phyloP scores from a whole-genome alignment of 2,888 invertebrate genomes.

The Sicus ferrugineus region DNA sequence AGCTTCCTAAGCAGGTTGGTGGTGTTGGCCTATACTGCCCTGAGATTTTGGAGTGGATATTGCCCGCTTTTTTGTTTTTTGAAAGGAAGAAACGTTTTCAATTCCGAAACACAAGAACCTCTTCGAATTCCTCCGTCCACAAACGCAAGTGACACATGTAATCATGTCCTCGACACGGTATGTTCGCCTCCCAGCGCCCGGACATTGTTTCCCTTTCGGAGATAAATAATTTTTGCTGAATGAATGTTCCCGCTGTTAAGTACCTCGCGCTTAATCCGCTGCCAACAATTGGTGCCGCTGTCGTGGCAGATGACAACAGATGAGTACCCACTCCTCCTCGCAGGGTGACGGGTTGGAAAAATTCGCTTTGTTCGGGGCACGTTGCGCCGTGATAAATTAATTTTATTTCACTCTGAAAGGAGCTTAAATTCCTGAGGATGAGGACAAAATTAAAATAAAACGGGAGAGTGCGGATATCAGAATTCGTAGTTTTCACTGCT shows the following conservation, averaged over 20 bases:
- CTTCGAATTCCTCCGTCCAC: too few relatives aligned
- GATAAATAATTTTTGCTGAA: slow-evolving; percentile 1
- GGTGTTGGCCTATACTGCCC: too few relatives aligned
- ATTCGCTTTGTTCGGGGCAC: slow-evolving; percentile 20
- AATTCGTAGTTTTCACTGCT: too few relatives aligned
- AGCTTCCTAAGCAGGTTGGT: too few relatives aligned
- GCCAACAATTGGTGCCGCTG: slow-evolving; percentile 13
- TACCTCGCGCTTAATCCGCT: slow-evolving; percentile 23
- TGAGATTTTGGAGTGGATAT: too few relatives aligned
- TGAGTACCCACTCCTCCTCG: not conserved
- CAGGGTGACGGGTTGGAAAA: not conserved
- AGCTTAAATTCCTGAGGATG: slow-evolving; percentile 16
- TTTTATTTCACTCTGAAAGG: slow-evolving; percentile 24
- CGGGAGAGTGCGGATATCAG: not conserved
- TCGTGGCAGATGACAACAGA: slow-evolving; percentile 25
- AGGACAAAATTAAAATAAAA: slow-evolving; percentile 21
- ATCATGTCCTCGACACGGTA: too few relatives aligned
- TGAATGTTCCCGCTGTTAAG: slow-evolving; percentile 17
- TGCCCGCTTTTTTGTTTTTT: too few relatives aligned
- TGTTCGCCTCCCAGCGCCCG: not conserved
- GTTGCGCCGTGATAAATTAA: slow-evolving; percentile 24
- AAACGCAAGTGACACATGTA: too few relatives aligned
- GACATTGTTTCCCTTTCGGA: not conserved
- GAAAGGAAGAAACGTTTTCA: too few relatives aligned
- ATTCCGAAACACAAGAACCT: too few relatives aligned